Evolutionary conservation across 1,140 invertebrate species (phyloP).

Genomic region (Rhizoglyphus robini): DNA sequence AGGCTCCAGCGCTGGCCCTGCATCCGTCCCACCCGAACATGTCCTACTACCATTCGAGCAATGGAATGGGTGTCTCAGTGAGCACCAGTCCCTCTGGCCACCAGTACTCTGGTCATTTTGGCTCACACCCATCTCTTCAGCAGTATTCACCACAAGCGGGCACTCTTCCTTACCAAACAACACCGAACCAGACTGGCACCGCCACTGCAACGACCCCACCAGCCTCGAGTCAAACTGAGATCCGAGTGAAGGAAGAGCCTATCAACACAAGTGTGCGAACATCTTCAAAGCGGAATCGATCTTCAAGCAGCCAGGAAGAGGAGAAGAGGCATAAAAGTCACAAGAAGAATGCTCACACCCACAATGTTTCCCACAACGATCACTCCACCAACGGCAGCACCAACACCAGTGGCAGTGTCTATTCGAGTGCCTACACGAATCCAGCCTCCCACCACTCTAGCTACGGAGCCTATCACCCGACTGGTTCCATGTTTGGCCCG

Average conservation of each 20-base stretch:
- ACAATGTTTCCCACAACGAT: not conserved
- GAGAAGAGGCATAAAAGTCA: not conserved
- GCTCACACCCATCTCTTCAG: not conserved
- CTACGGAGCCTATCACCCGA: slow-evolving; percentile 9
- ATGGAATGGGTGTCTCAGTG: not conserved
- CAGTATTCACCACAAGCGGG: slow-evolving; percentile 23
- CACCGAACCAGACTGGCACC: not conserved
- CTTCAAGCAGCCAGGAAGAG: not conserved
- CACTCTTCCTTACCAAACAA: slow-evolving; percentile 15
- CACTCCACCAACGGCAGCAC: not conserved
- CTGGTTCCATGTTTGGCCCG: slow-evolving; percentile 19
- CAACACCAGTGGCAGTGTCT: not conserved
- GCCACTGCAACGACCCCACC: slow-evolving; percentile 13
- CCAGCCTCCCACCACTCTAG: slow-evolving; percentile 1
- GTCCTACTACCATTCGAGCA: slow-evolving; percentile 9
- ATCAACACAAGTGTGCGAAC: not conserved
- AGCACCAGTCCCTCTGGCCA: not conserved
- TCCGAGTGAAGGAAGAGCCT: not conserved
- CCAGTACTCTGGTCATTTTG: not conserved
- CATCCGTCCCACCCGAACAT: slow-evolving; percentile 11
- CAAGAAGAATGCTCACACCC: not conserved
- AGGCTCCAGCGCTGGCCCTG: not conserved
- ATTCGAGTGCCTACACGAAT: not conserved
- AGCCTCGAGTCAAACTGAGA: not conserved
- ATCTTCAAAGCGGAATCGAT: not conserved